These are phyloP conservation scores for Macaca nemestrina DNA, from an alignment of 2,113 vertebrate genomes.

Conservation along the genomic window DNA sequence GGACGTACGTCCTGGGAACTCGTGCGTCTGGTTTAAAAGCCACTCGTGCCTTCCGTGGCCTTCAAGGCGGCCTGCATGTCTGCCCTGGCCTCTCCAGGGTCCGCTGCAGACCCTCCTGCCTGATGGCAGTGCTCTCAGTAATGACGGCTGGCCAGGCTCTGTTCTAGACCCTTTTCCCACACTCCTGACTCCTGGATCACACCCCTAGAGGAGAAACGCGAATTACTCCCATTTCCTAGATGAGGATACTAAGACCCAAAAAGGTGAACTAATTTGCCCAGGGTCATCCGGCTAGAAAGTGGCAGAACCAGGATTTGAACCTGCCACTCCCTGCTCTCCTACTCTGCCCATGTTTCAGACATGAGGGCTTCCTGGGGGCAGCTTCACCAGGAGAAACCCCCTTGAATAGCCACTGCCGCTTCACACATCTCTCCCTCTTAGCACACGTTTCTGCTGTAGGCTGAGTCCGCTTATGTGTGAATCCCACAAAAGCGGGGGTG, in stretches of 20 bases:
- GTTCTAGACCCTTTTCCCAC: not conserved
- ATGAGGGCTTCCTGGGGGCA: not conserved
- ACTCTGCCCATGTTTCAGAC: not conserved
- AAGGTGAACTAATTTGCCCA: not conserved
- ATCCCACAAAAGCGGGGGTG: not conserved
- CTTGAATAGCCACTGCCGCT: too few species aligned
- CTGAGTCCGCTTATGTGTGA: not conserved
- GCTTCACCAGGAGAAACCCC: not conserved
- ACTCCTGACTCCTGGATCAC: not conserved
- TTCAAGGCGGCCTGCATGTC: too few species aligned
- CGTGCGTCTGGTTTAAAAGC: not conserved
- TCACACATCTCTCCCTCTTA: too few species aligned
- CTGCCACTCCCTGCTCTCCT: not conserved
- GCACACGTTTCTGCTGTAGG: not conserved
- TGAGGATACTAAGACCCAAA: not conserved
- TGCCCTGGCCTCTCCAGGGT: too few species aligned
- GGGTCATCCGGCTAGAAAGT: not conserved
- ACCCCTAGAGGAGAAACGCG: not conserved
- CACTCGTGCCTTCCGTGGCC: not conserved
- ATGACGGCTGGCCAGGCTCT: not conserved
- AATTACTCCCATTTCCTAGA: not conserved
- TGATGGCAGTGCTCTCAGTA: not conserved
- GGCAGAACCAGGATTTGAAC: not conserved
- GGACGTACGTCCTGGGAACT: not conserved
- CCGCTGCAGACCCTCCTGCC: not conserved